Percentiles rank a stretch among this genome's conserved stretches.
phyloP scores from a whole-genome alignment of 2,113 vertebrate genomes.

The Sprattus sprattus region DNA sequence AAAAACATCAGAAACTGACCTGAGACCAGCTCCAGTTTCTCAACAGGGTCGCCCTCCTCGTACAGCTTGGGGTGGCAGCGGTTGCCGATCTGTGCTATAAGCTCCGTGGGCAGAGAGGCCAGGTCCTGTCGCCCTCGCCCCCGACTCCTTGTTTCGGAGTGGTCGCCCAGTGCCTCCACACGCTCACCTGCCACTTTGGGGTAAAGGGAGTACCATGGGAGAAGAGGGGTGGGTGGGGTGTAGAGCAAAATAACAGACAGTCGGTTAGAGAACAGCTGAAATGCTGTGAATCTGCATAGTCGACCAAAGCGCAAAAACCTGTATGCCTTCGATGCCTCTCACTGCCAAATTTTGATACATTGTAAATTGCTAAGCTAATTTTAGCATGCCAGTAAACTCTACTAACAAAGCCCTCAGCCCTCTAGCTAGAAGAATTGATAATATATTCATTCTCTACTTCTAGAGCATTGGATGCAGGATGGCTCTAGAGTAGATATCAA shows the following conservation, averaged over 20 bases:
- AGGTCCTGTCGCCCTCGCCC: slow-evolving; percentile 86
- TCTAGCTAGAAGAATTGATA: not conserved
- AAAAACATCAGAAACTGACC: slow-evolving; percentile 62
- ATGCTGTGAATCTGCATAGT: not conserved
- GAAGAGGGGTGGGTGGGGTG: slow-evolving; percentile 1
- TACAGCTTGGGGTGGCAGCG: slow-evolving; percentile 94
- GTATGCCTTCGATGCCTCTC: not conserved
- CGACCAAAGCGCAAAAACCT: not conserved
- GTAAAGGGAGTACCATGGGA: not conserved
- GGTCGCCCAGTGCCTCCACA: slow-evolving; percentile 88
- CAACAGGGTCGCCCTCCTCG: slow-evolving; percentile 89
- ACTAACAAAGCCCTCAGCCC: not conserved
- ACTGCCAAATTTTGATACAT: not conserved
- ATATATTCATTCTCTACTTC: not conserved
- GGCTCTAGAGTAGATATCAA: too few species aligned
- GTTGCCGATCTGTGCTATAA: slow-evolving; percentile 93
- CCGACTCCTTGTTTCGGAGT: slow-evolving; percentile 85
- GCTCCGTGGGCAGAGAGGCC: slow-evolving; percentile 86
- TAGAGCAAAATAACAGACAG: not conserved
- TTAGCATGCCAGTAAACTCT: not conserved
- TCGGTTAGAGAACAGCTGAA: not conserved
- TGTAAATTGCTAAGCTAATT: not conserved
- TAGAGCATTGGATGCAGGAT: not conserved
- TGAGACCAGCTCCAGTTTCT: slow-evolving; percentile 93
- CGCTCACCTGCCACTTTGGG: slow-evolving; percentile 74